Evolutionary conservation across 2,888 invertebrate genomes (phyloP), one percentile per base, ranked within the genome.

Genomic region (Ceriagrion tenellum): DNA sequence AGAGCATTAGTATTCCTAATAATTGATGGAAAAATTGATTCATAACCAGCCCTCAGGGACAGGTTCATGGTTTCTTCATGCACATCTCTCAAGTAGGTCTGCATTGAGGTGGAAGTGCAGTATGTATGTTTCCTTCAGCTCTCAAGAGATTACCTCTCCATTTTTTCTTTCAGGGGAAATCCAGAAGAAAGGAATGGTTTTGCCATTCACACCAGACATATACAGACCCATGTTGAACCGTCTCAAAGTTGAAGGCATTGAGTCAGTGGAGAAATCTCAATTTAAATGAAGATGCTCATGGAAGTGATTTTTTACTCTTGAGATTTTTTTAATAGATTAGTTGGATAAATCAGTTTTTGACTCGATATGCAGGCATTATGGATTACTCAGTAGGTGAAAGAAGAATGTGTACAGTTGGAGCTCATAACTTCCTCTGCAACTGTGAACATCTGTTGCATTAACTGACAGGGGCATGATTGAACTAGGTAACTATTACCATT

Each of bases 181-280:
- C 96, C 99, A 99, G 97, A 98, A 98, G 96, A 98, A 98, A 95
- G 99, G 99, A 8, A 98, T 99, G 96, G 98, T 99, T 30, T 97
- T 99, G 88, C 99, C 99, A 0, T 98, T 99, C 96, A 98, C 98
- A 0, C 98, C 98, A 0, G 99, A 99, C 95, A 99, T 99, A 95
- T 99, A 99, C 97, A 98, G 98, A 95, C 99, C 99, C 0, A 98
- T 99, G 97, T 97, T 99, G 95, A 98, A 98, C 69, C 97, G 99
- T 95, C 97, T 99, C 74, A 97, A 98, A 96, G 97, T 98, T 59
- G 99, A 99, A 97, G 99, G 99, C 56, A 98, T 99, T 95, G 97
- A 97, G 95, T 97, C 98, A 56, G 97, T 97, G 30, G 98, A 98
- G 97, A 98, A 98, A 40, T 98, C 98, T 0, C 97, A 97, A 96